Evolutionary conservation across 2,113 vertebrate species (phyloP), one percentile per base, ranked within the genome.

Genomic region (Paralichthys olivaceus): DNA sequence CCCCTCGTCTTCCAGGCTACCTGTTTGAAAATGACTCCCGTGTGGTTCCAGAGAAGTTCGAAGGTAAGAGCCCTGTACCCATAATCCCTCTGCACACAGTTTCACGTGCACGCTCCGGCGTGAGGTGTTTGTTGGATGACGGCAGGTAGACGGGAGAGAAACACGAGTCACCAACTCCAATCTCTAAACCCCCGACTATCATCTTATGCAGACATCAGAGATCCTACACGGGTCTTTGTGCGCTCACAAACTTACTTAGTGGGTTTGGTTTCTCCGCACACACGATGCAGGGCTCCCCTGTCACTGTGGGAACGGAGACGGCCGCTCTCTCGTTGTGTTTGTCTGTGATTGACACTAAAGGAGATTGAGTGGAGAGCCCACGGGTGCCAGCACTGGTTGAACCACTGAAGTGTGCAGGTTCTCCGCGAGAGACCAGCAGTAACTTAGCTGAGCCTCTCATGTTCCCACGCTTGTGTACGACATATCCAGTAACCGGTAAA

Each of bases 21-120:
- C 87, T 94, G 86, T 98, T 96, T 66, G 96, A 98, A 90, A 98
- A 97, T 7, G 98, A 99, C 74, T 96, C 96, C 87, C 97, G 97
- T 0, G 95, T 99, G 43, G 97, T 99, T 84, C 97, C 98, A 57
- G 97, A 99, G 90, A 99, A 96, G 89, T 95, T 95, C 77, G 97
- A 99, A 97, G 97, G 98, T 99, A 45, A 89, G 95, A 68, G 32
- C 1, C 17, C 20, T 5, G 0, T 17, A n/a, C 55, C 26, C 59
- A 45, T n/a, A 57, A 55, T 34, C 47, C 40, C n/a, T 34, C 53
- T 34, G 58, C 71, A 45, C 76, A 54, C 77, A 57, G 40, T 32
- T 2, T 6, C 72, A 66, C 79, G 15, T 55, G 14, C 43, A 15
- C 69, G 22, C 2, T 40, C 26, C 75, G 40, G 60, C 20, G 49